Evolutionary conservation across 2,113 vertebrate genomes (phyloP), one percentile per base, ranked within the genome.

Genomic region (Pedionomus torquatus): DNA sequence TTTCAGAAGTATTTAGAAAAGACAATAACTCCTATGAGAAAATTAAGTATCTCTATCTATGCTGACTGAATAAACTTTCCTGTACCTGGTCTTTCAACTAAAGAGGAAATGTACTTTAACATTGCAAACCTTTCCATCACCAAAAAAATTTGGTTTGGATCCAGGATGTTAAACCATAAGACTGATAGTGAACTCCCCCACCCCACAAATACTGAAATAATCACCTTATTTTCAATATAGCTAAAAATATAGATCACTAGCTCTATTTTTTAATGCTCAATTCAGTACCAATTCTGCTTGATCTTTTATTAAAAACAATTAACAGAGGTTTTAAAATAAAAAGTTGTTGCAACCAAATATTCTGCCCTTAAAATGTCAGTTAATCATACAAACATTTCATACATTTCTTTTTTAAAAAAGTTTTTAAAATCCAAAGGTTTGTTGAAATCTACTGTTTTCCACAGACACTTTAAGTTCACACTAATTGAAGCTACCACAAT

Each of bases 111-210:
- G 0, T 4, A 55, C 51, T 44, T 46, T 51, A 54, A 23, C 0
- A 0, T 7, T 13, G 2, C 2, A 66, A 46, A 68, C 1, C 23
- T 74, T 28, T 35, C 8, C 28, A 37, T 4, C 5, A 78, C 5
- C 2, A 44, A 9, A 74, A 72, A 52, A 24, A 2, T 15, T 64
- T 65, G 5, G 0, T 12, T 83, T 71, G 13, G 26, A 43, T 63
- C 16, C 7, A 83, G 15, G 9, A n/a, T 44, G 17, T 15, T 86
- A 49, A 43, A 31, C 3, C 0, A 0, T 13, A 57, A 14, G 61
- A 44, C 10, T 37, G 12, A 41, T 1, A 69, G 9, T 54, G 39
- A 61, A 11, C 10, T 35, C 48, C 12, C 13, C 7, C 5, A 35
- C 6, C 10, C 13, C 13, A 65, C 5, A 82, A 43, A 10, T 44